Base-by-base conservation (phyloP, 2,888 invertebrate genomes). In the Biston stratarius region DNA sequence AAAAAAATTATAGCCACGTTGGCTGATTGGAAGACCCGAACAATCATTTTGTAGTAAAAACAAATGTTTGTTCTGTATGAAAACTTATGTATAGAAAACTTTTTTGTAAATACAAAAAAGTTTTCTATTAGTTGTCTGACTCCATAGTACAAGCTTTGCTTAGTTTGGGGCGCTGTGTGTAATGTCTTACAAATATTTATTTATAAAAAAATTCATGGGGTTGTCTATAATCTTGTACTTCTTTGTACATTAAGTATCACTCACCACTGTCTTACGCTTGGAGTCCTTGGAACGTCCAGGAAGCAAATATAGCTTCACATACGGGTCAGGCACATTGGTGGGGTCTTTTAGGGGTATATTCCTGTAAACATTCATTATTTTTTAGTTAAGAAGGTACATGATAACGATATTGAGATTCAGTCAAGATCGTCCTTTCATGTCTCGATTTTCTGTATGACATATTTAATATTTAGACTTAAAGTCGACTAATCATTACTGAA, bases 251-350 rank as follows among this genome's bases (percentile, higher is more conserved):
- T n/a, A n/a, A n/a, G 42, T 15, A 34, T 14, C 52, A 87, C 92
- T 90, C 80, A 97, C 96, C 75, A 95, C 95, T 12, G 98, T 98
- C 91, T 98, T 98, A 52, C 98, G 95, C 88, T 98, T 98, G 0
- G 97, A 96, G 74, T 98, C 97, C 88, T 97, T 97, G 55, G 96
- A 95, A 63, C 97, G 95, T 63, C 97, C 97, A 0, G 98, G 98
- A 69, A 98, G 91, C 73, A 98, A 92, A 85, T 98, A 98, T 38
- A 98, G 86, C 85, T 98, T 98, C 0, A 98, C 98, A 83, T 98
- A 98, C 0, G 98, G 97, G 91, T 98, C 98, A 0, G 98, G 98
- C 79, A 98, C 96, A 84, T 96, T 97, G 71, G 95, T 95, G 0
- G 97, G 96, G 85, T 98, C 97, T 79, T 97, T 97, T 51, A 96